These are phyloP conservation scores for Psilopsiagon aurifrons DNA, from an alignment of 2,113 vertebrate species.

Conservation along the genomic window DNA sequence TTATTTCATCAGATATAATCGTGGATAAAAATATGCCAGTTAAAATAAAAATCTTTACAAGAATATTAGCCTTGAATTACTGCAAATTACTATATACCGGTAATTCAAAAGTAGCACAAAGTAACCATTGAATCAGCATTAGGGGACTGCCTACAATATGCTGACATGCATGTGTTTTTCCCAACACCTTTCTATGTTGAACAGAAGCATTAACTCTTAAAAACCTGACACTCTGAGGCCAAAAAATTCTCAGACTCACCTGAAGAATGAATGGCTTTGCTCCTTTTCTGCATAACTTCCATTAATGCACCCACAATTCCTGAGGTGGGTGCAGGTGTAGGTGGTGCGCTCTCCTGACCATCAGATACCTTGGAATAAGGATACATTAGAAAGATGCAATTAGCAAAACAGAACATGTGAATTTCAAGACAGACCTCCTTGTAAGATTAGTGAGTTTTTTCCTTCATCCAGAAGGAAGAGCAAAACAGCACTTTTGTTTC, in stretches of 20 bases:
- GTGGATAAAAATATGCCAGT: not conserved
- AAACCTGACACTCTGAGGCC: not conserved
- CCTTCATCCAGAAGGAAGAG: not conserved
- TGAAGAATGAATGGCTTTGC: slow-evolving; percentile 99
- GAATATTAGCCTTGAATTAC: not conserved
- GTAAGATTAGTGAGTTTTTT: not conserved
- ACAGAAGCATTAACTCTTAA: not conserved
- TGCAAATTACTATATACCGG: not conserved
- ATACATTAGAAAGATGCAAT: not conserved
- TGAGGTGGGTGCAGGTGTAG: slow-evolving; percentile 83
- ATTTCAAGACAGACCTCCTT: not conserved
- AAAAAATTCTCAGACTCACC: slow-evolving; percentile 71
- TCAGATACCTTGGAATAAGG: slow-evolving; percentile 84
- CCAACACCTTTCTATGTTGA: not conserved
- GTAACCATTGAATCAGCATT: not conserved
- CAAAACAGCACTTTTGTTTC: not conserved
- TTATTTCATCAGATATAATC: not conserved
- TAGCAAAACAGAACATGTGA: not conserved
- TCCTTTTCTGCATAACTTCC: slow-evolving; percentile 99
- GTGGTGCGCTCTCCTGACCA: slow-evolving; percentile 84
- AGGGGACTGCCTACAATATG: not conserved
- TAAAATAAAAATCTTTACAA: not conserved
- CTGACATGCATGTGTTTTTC: not conserved
- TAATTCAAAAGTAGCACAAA: not conserved
- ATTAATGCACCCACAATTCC: slow-evolving; percentile 95